Evolutionary conservation across 1,140 invertebrate genomes (phyloP), one percentile per base, ranked within the genome.

Genomic region (Pachypeltis micranthus): DNA sequence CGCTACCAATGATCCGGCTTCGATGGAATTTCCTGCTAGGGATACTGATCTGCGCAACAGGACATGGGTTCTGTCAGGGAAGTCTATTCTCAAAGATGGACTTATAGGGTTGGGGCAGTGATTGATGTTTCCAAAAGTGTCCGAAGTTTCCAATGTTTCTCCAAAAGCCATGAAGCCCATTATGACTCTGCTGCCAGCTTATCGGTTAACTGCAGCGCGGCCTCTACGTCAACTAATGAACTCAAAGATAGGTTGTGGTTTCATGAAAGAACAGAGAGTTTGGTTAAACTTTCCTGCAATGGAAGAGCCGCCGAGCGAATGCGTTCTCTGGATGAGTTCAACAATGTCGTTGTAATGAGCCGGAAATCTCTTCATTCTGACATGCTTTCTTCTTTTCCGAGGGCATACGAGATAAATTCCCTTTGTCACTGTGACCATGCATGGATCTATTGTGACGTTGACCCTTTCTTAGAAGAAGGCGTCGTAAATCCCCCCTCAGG

Each of bases 111-210:
- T 16, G 95, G 85, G 80, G 92, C 88, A 7, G 83, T 96, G 14
- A 82, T 96, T 25, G 91, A 95, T 76, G 78, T 97, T 71, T 96
- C 93, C 91, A 1, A 92, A 93, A 74, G 95, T 91, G 77, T 86
- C 90, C 4, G 91, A 95, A 79, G 85, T 96, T 10, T 85, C 85
- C 85, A 65, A 62, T 51, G 34, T 60, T 24, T 23, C 28, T 27
- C 57, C 26, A 29, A 59, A 21, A 16, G 26, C 19, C 23, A 21
- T 26, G 25, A 55, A 19, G 14, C 26, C 4, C 28, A 27, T 28
- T 54, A 19, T 54, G 28, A 39, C n/a, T n/a, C n/a, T n/a, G 23
- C 25, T 24, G 34, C 2, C n/a, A 44, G 34, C 29, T 4, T 25
- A 62, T 27, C 34, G 25, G 47, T 54, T 3, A 28, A 25, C 31